Evolutionary conservation across 2,797 vertebrate species (phyloP).

Genomic region (Pseudotriccus pelzelni): DNA sequence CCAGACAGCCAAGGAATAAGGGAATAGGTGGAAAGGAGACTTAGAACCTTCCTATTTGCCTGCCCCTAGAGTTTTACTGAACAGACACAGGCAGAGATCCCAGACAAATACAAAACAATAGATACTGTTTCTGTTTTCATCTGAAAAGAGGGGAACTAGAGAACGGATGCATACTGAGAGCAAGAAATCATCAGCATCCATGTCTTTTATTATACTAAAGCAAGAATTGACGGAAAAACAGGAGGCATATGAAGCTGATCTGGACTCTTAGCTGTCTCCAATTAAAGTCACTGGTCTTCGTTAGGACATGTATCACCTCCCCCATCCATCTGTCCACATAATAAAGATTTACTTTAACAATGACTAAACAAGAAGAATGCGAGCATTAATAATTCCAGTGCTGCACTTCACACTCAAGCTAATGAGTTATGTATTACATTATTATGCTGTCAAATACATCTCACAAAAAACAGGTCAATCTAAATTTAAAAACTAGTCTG

Average conservation of each 20-base stretch:
- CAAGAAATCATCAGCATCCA: neutral
- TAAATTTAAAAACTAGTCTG: neutral
- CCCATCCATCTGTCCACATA: neutral
- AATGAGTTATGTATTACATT: neutral
- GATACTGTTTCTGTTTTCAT: neutral
- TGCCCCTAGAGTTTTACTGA: neutral
- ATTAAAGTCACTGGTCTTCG: neutral
- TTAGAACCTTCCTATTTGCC: neutral
- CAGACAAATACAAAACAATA: neutral
- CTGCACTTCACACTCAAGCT: neutral
- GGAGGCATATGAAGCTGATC: neutral
- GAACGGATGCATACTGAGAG: neutral
- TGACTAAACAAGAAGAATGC: neutral
- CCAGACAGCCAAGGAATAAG: neutral
- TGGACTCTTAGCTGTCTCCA: neutral
- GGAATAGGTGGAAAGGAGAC: neutral
- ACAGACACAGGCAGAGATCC: neutral
- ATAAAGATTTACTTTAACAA: conserved; percentile 1
- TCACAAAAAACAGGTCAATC: neutral
- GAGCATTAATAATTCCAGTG: neutral
- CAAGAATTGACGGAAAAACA: neutral
- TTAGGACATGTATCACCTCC: neutral
- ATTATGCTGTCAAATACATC: neutral
- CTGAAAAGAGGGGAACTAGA: neutral
- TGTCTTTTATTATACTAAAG: neutral